Conservation (phyloP, 2,888 invertebrate genomes). For the Xestobium rufovillosum region DNA sequence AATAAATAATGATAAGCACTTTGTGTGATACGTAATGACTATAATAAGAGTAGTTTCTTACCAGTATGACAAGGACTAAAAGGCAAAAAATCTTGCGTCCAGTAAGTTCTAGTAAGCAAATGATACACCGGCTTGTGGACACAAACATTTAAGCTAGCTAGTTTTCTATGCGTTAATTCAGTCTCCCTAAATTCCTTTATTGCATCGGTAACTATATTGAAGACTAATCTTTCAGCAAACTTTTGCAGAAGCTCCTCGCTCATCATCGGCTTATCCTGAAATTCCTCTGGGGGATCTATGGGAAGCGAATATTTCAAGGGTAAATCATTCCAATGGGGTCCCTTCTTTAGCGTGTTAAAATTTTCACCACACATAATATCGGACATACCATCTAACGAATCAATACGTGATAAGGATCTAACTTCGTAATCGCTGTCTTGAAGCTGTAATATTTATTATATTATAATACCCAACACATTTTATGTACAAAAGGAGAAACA, state of each 20-base stretch:
- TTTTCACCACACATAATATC: conserved; percentile 75
- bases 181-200: conserved; percentile 42
- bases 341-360: conserved; percentile 76
- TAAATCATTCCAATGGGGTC: conserved; percentile 52
- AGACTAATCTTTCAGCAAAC: conserved; percentile 44
- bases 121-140: conserved; percentile 7
- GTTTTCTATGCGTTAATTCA: neutral
- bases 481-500: conserved; percentile 21
- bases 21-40: too few relatives aligned
- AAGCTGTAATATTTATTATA: conserved; percentile 46
- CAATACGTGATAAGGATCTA: conserved; percentile 68
- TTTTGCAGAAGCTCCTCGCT: conserved; percentile 39
- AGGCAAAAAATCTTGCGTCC: conserved; percentile 52
- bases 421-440: conserved; percentile 80
- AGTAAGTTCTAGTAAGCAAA: conserved; percentile 38
- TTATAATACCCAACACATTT: conserved; percentile 4
- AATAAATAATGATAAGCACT: too few relatives aligned
- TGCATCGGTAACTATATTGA: conserved; percentile 46
- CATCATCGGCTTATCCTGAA: conserved; percentile 58
- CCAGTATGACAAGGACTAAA: conserved; percentile 51
- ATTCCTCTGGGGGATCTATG: conserved; percentile 80
- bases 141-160: neutral
- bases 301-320: conserved; percentile 51
- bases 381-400: conserved; percentile 66
- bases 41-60: too few relatives aligned